Evolutionary conservation across 1,140 invertebrate genomes (phyloP).

Genomic region (Drosophila nasuta): DNA sequence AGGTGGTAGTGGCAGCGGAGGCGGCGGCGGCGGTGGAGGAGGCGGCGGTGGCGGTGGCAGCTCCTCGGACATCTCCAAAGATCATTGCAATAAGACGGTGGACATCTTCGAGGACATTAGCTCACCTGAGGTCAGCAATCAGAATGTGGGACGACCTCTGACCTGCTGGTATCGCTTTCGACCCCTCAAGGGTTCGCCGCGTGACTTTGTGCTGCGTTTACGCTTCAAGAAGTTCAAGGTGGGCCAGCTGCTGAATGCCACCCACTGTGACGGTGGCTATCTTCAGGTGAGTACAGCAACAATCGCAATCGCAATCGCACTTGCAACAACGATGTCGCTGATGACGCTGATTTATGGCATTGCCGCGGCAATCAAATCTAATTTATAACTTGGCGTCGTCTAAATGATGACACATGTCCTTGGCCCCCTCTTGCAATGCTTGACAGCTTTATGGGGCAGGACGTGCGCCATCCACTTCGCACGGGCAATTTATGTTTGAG

Average conservation of each 20-base stretch:
- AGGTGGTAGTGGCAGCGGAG: constrained; percentile 76
- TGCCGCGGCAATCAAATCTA: constrained; percentile 57
- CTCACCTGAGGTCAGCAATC: constrained; percentile 92
- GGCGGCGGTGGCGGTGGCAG: constrained; percentile 65
- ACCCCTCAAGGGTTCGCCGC: constrained; percentile 91
- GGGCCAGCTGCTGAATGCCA: constrained; percentile 93
- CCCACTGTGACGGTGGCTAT: constrained; percentile 93
- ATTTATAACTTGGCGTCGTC: constrained; percentile 63
- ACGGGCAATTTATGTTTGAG: constrained; percentile 31
- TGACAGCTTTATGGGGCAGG: constrained; percentile 57
- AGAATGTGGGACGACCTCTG: constrained; percentile 92
- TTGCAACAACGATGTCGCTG: not conserved
- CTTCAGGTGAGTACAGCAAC: constrained; percentile 89
- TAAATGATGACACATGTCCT: constrained; percentile 55
- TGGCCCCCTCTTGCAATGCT: constrained; percentile 23
- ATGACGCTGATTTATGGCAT: constrained; percentile 55
- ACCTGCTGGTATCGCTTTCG: constrained; percentile 95
- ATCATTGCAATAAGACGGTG: constrained; percentile 96
- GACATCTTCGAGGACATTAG: constrained; percentile 96
- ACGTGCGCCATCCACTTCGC: constrained; percentile 29
- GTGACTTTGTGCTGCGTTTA: constrained; percentile 95
- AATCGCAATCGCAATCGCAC: not conserved
- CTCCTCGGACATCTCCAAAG: constrained; percentile 83
- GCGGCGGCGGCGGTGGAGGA: constrained; percentile 61
- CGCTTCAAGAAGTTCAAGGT: constrained; percentile 97